Base-by-base conservation (phyloP, 2,797 vertebrate genomes). In the Acanthurus leucopareius region DNA sequence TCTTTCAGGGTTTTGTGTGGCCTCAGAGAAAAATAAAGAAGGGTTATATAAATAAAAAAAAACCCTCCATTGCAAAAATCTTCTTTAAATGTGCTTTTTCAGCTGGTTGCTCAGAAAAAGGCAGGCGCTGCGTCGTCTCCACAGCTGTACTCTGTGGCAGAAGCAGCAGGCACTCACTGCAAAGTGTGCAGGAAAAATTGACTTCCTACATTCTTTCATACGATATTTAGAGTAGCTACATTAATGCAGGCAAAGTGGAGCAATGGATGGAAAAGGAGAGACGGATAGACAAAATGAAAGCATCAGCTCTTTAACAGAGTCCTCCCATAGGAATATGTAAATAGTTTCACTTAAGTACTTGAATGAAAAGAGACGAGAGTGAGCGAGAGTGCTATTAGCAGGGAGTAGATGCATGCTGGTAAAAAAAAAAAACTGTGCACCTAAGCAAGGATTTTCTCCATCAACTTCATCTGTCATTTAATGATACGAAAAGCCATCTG, bases 321-420 rank as follows among this genome's bases (percentile, higher is more conserved):
- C 13, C 40, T 86, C 84, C 56, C 9, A 5, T 85, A 86, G 84
- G 86, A 86, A 86, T 82, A 86, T 83, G 73, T 86, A 84, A 91
- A 88, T 90, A 80, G 62, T 88, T 86, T 83, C 68, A 70, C 76
- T 83, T 84, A 86, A 88, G 85, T 85, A 85, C 78, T 83, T 75
- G 66, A 90, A 88, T 78, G 83, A 63, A 85, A 81, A 77, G 71
- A 81, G 79, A 62, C 17, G 3, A 53, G 68, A 70, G 69, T 22
- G 49, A 81, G 61, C 60, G 77, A 87, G 86, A 87, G 83, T 59
- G 77, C 75, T 75, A 75, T 77, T 80, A 86, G 70, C 58, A 17
- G 74, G 66, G 42, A 75, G 77, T n/a, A 54, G 75, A 77, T 77
- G 69, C 48, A 22, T 65, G 59, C 69, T 38, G 62, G 62, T 63